These are phyloP conservation scores for Pseudolaguvia tuberculata DNA, from an alignment of 2,113 vertebrate species.

Conservation along the genomic window DNA sequence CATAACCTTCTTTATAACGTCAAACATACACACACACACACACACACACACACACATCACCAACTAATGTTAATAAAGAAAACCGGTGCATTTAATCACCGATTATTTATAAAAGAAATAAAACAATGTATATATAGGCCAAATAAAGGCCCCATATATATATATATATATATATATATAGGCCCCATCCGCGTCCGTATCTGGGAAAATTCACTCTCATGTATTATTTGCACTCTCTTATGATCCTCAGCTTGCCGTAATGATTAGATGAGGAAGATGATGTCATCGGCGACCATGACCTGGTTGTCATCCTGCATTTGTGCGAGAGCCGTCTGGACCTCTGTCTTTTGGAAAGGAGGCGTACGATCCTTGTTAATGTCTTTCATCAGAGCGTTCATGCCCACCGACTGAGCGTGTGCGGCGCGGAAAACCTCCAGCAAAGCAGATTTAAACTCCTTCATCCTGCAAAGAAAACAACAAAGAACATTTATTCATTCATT, in stretches of 20 bases:
- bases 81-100: not conserved
- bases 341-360: constrained; percentile 66
- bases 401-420: constrained; percentile 84
- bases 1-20: constrained; percentile 2
- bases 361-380: constrained; percentile 73
- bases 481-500: no score
- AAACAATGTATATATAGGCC: not conserved
- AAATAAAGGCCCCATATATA: no score
- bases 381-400: constrained; percentile 72
- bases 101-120: not conserved
- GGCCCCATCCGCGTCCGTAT: no score
- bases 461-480: constrained; percentile 57
- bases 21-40: not conserved
- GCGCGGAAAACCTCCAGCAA: constrained; percentile 83
- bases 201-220: not conserved
- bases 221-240: no score
- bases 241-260: not conserved
- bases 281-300: constrained; percentile 93
- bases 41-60: not conserved
- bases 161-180: no score
- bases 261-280: constrained; percentile 90
- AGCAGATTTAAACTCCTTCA: constrained; percentile 87
- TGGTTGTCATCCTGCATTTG: constrained; percentile 97
- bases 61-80: not conserved
- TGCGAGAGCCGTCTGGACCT: constrained; percentile 76